Conservation (phyloP, 2,113 vertebrate species). For the Heteronetta atricapilla region DNA sequence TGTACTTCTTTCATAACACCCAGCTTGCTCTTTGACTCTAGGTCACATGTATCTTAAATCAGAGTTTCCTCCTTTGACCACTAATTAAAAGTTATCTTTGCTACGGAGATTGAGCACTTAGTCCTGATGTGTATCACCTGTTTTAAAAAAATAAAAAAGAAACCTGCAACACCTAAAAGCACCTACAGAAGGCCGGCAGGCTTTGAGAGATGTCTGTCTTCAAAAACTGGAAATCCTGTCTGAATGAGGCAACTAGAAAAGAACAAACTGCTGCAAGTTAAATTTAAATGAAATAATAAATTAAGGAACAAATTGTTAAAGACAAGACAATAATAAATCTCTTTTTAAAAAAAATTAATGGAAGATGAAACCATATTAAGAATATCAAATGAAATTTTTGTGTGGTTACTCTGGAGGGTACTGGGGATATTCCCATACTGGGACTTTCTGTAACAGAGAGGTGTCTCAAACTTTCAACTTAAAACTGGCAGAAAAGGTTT, state of each 20-base stretch:
- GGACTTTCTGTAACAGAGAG: background rate
- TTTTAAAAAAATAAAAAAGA: background rate
- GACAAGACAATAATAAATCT: background rate
- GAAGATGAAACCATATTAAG: background rate
- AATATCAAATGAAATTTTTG: background rate
- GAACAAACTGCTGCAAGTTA: background rate
- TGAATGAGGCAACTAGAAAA: background rate
- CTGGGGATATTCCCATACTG: background rate
- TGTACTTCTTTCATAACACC: background rate
- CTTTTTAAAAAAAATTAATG: background rate
- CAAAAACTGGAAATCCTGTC: background rate
- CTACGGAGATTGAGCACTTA: rapidly evolving
- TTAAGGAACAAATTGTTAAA: background rate
- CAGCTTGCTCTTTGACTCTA: background rate
- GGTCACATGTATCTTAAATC: background rate
- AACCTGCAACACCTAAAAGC: background rate
- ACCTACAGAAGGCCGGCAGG: background rate
- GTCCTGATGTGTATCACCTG: background rate
- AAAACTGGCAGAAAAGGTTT: background rate
- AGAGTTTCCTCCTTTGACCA: background rate
- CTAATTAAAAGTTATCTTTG: background rate
- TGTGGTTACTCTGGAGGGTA: background rate
- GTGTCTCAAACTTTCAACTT: background rate
- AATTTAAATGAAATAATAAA: background rate
- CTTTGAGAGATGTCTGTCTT: background rate